Percentiles rank a stretch among this genome's conserved stretches.
Conservation (phyloP, 2,888 invertebrate species). For the Eilema griseolum region DNA sequence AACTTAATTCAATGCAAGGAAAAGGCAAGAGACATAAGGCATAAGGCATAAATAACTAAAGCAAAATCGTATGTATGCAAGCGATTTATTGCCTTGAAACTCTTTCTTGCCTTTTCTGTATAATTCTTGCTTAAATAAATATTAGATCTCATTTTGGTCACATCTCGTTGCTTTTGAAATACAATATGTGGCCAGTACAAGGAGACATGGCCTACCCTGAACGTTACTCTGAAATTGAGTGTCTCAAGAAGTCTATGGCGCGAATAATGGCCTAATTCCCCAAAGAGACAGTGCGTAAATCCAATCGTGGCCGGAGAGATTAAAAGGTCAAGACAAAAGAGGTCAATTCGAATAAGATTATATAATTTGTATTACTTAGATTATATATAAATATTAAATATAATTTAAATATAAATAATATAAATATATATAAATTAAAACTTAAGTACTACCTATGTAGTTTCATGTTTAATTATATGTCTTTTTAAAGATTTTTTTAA, state of each 20-base stretch:
- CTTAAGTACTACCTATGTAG: too few species aligned
- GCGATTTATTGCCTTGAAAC: too few species aligned
- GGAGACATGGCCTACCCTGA: background rate
- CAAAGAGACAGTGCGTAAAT: background rate
- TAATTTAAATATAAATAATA: too few species aligned
- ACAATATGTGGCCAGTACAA: background rate
- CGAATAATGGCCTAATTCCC: background rate
- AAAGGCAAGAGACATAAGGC: too few species aligned
- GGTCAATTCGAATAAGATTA: background rate
- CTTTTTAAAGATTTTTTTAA: too few species aligned
- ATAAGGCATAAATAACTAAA: too few species aligned
- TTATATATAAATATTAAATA: background rate
- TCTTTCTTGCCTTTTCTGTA: too few species aligned
- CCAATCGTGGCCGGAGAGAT: constrained; percentile 4
- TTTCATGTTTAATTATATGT: too few species aligned
- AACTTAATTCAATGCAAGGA: too few species aligned
- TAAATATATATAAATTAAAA: too few species aligned
- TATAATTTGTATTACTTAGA: background rate
- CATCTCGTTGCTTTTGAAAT: background rate
- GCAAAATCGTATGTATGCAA: too few species aligned
- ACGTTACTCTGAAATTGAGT: background rate
- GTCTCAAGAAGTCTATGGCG: background rate
- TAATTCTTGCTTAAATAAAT: too few species aligned
- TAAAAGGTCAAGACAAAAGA: background rate
- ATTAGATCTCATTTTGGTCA: background rate